Evolutionary conservation across 2,888 invertebrate species (phyloP).

Genomic region (Cephus nigrinus): DNA sequence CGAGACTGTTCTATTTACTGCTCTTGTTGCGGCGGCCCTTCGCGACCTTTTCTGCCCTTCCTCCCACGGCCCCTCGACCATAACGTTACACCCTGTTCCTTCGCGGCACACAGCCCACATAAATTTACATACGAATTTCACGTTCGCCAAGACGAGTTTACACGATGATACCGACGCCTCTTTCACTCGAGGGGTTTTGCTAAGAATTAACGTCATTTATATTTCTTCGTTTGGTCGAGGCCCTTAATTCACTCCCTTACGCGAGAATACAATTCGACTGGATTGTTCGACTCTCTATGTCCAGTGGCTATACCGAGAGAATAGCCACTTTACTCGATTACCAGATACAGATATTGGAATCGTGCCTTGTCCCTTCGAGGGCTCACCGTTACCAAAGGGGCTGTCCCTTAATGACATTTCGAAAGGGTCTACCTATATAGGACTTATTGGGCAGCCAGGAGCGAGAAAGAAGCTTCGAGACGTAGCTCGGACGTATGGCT

Average conservation of each 20-base stretch:
- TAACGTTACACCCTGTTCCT: neutral
- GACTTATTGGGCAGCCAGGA: neutral
- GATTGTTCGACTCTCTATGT: neutral
- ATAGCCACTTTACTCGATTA: neutral
- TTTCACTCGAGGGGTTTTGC: neutral
- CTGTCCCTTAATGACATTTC: neutral
- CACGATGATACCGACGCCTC: conserved; percentile 7
- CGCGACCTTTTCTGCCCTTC: neutral
- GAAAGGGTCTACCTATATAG: neutral
- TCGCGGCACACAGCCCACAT: conserved; percentile 1
- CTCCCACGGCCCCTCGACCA: neutral
- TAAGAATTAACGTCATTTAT: neutral
- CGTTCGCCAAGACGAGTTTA: conserved; percentile 13
- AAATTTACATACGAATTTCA: conserved; percentile 22
- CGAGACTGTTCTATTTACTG: neutral
- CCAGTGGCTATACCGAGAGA: neutral
- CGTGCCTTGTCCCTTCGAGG: neutral
- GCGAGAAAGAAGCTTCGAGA: neutral
- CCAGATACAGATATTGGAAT: neutral
- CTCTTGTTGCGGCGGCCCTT: neutral
- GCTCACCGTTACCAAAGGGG: neutral
- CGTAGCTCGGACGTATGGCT: neutral
- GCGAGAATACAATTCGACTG: neutral
- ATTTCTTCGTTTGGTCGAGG: neutral
- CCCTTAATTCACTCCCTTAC: neutral